These are phyloP conservation scores for Urophycis tenuis DNA, from an alignment of 2,797 vertebrate genomes.

Conservation along the genomic window DNA sequence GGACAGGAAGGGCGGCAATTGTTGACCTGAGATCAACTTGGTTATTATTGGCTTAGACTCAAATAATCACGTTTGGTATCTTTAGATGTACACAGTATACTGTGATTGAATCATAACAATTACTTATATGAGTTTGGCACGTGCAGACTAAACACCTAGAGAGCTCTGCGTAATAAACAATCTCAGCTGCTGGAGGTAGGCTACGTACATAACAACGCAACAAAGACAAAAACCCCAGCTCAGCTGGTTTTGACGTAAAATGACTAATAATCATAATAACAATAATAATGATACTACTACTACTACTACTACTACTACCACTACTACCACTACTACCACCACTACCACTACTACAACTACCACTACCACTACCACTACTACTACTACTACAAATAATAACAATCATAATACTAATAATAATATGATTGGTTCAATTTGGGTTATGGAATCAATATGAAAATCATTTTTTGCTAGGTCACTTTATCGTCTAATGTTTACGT, in stretches of 20 bases:
- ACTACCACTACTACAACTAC: too few relatives aligned
- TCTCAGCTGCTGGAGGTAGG: neutral
- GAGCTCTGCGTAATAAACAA: neutral
- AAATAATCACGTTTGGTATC: slow-evolving; percentile 40
- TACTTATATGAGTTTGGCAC: slow-evolving; percentile 39
- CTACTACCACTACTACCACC: too few relatives aligned
- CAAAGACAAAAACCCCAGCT: neutral
- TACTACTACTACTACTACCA: too few relatives aligned
- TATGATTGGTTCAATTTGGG: neutral
- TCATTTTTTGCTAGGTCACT: neutral
- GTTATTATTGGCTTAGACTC: slow-evolving; percentile 29
- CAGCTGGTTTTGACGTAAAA: neutral
- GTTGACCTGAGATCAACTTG: slow-evolving; percentile 32
- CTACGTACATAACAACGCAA: neutral
- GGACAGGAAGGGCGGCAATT: slow-evolving; percentile 54
- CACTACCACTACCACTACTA: neutral
- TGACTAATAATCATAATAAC: neutral
- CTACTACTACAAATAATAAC: neutral
- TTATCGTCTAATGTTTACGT: neutral
- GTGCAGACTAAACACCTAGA: slow-evolving; percentile 32
- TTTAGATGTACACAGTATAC: slow-evolving; percentile 21
- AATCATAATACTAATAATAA: neutral
- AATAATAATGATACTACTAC: too few relatives aligned
- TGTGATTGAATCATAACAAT: slow-evolving; percentile 31
- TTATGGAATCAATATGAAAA: neutral